Conservation (phyloP, 92 coral and sea anemone genomes). For the Phenganax subtilis region DNA sequence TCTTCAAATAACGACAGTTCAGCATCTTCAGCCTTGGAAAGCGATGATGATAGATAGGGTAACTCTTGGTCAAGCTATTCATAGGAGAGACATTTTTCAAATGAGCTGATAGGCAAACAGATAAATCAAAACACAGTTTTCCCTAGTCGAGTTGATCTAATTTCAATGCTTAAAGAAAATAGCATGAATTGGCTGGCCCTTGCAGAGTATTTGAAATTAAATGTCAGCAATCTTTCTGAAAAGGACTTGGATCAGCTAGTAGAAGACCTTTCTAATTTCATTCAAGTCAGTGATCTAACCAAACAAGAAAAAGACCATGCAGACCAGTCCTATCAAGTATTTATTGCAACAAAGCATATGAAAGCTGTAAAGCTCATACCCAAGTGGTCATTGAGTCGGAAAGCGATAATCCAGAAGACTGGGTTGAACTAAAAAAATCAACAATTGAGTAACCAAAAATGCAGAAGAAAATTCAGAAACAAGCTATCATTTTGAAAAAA, state of each 20-base stretch:
- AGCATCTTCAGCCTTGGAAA: no score
- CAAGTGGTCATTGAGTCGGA: constrained; percentile 14
- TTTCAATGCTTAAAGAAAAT: constrained; percentile 9
- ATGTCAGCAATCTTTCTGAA: constrained; percentile 14
- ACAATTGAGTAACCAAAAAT: neutral
- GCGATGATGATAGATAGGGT: neutral
- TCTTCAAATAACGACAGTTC: neutral
- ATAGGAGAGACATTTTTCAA: no score
- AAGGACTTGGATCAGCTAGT: constrained; percentile 1
- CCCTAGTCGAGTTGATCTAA: constrained; percentile 14
- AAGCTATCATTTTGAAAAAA: constrained; percentile 1
- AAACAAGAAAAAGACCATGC: neutral
- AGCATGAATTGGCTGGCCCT: constrained; percentile 32
- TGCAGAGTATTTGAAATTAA: constrained; percentile 24
- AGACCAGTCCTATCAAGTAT: constrained; percentile 23
- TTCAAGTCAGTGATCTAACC: constrained; percentile 24
- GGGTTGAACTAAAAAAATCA: constrained; percentile 6
- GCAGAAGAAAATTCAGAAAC: constrained; percentile 25
- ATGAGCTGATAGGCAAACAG: neutral
- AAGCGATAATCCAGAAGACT: constrained; percentile 33
- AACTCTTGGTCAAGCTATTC: neutral
- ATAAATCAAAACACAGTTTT: neutral
- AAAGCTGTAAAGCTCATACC: neutral
- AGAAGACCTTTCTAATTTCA: neutral
- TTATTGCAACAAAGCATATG: neutral